A percentile compares a stretch with the other conserved stretches of the same genome.
These are phyloP conservation scores for Aplidium turbinatum DNA, from an alignment of 23 tunicate genomes.

Conservation along the genomic window DNA sequence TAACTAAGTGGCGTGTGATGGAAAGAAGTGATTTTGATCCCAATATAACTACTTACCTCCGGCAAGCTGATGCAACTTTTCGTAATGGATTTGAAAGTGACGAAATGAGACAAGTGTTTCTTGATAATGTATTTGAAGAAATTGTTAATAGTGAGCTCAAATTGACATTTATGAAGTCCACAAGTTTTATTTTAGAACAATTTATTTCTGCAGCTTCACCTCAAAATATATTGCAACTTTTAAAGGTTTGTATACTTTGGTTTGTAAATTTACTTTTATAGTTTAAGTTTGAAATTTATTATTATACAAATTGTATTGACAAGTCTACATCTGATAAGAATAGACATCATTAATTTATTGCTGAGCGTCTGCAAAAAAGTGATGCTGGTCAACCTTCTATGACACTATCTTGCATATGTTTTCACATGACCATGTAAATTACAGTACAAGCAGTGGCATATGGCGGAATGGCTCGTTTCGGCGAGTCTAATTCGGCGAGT, in stretches of 20 bases:
- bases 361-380: no score
- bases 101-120: slow-evolving; percentile 65
- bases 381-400: no score
- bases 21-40: no score
- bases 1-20: no score
- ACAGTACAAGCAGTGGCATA: no score
- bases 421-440: no score
- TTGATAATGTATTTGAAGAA: slow-evolving; percentile 69
- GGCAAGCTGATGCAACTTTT: slow-evolving; percentile 79
- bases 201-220: slow-evolving; percentile 47
- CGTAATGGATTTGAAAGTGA: slow-evolving; percentile 76
- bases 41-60: slow-evolving; percentile 39
- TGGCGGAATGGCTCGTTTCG: no score
- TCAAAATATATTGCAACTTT: slow-evolving; percentile 35
- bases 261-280: neutral
- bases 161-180: slow-evolving; percentile 57
- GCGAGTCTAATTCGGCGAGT: no score
- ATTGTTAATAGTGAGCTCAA: slow-evolving; percentile 44
- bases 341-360: no score
- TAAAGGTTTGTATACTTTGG: slow-evolving; percentile 47
- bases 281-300: neutral
- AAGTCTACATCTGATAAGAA: no score
- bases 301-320: no score
- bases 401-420: no score
- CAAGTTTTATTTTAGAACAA: slow-evolving; percentile 66